These are phyloP conservation scores for Coelopa frigida DNA, from an alignment of 1,140 invertebrate genomes.

Conservation along the genomic window DNA sequence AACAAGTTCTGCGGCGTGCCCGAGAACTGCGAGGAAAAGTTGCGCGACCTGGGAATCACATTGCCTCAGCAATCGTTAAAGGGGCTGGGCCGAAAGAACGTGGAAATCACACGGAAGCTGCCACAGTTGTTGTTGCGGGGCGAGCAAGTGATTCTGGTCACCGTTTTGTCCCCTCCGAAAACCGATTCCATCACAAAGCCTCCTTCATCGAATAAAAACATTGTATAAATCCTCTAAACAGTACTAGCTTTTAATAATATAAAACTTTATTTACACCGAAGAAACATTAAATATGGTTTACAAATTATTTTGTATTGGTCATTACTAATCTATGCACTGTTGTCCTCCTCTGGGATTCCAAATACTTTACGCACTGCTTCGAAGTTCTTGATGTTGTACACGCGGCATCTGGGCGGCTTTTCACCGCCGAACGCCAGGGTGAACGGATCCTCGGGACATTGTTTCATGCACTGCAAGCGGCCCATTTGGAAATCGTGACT, in stretches of 20 bases:
- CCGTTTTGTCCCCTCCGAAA: neutral
- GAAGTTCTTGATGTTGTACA: slow-evolving; percentile 65
- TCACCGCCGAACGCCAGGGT: slow-evolving; percentile 76
- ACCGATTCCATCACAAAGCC: too few relatives aligned
- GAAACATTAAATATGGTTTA: too few relatives aligned
- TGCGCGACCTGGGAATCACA: slow-evolving; percentile 26
- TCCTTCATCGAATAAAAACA: too few relatives aligned
- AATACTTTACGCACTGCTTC: slow-evolving; percentile 49
- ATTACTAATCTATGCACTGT: neutral
- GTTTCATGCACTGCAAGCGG: slow-evolving; percentile 61
- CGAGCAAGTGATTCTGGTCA: slow-evolving; percentile 63
- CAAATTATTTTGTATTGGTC: neutral
- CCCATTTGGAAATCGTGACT: slow-evolving; percentile 61
- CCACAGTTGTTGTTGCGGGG: slow-evolving; percentile 75
- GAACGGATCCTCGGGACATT: slow-evolving; percentile 74
- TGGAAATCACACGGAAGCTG: slow-evolving; percentile 65
- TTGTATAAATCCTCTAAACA: neutral
- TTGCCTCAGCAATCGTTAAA: slow-evolving; percentile 49
- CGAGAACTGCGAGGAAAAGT: slow-evolving; percentile 19
- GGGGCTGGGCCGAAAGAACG: slow-evolving; percentile 53
- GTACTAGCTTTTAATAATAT: neutral
- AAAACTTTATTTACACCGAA: too few relatives aligned
- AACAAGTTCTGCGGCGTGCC: slow-evolving; percentile 22
- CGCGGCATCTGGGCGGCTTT: slow-evolving; percentile 67
- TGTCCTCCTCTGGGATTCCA: slow-evolving; percentile 22